Evolutionary conservation across 1,140 invertebrate species (phyloP).

Genomic region (Apis florea): DNA sequence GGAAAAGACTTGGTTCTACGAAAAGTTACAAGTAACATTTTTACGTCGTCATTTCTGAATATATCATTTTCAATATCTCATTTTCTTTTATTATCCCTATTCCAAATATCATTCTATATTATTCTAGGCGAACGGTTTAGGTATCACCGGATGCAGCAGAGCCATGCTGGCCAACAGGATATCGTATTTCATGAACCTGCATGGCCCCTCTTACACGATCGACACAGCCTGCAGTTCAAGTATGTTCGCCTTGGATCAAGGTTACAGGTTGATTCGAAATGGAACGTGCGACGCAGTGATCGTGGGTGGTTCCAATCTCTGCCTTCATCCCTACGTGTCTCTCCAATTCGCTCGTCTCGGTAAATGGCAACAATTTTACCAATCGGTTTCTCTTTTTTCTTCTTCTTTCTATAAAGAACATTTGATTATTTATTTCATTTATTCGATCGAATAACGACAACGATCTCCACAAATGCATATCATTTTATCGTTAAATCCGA

Average conservation of each 20-base stretch:
- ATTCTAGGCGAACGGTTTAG: constrained; percentile 74
- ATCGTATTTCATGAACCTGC: constrained; percentile 87
- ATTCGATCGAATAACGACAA: too few species aligned
- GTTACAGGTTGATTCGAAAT: constrained; percentile 87
- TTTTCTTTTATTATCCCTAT: not conserved
- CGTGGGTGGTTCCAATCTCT: constrained; percentile 91
- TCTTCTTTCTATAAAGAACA: too few species aligned
- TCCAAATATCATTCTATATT: not conserved
- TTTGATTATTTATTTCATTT: too few species aligned
- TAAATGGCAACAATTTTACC: constrained; percentile 41
- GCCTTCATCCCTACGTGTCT: constrained; percentile 92
- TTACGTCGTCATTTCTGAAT: not conserved
- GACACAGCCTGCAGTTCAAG: constrained; percentile 96
- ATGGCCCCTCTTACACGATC: constrained; percentile 90
- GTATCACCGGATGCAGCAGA: constrained; percentile 86
- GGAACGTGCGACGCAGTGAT: constrained; percentile 93
- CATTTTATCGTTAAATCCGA: too few species aligned
- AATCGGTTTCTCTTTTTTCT: not conserved
- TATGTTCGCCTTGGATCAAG: constrained; percentile 91
- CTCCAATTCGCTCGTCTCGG: constrained; percentile 86
- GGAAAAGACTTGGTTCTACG: constrained; percentile 86
- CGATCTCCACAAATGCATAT: too few species aligned
- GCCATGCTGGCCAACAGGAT: constrained; percentile 96
- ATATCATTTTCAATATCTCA: too few species aligned
- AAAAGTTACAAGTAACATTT: constrained; percentile 80